Base-by-base conservation (phyloP, 2,113 vertebrate genomes). In the Thomomys bottae region DNA sequence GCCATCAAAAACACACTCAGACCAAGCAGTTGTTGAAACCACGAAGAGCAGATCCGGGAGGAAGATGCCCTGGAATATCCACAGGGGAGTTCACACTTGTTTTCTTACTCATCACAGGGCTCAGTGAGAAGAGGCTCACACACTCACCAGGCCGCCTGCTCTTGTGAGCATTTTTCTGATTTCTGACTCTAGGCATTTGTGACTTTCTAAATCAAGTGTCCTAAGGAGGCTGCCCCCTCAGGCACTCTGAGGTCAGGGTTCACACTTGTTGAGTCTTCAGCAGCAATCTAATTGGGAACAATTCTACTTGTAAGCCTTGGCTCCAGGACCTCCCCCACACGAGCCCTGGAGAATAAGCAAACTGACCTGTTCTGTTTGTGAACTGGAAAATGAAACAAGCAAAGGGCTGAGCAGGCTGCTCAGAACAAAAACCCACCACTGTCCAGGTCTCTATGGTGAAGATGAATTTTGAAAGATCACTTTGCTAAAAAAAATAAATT, bases 291-390 rank as follows among this genome's bases (percentile, higher is more conserved):
- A 73, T 70, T 79, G 45, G 42, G n/a, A 87, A 61, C n/a, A 76
- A 42, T 95, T 91, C 72, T 86, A 70, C 28, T 77, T 78, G 78
- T 59, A 70, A 79, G 71, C 85, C 87, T 34, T 18, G 49, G 59
- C 64, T 40, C 21, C 1, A 8, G 49, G 34, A 42, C n/a, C n/a
- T n/a, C n/a, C n/a, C n/a, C n/a, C 85, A 49, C 3, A 18, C 10
- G 80, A 57, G 11, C 30, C 64, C 42, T 45, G 21, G 26, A 72
- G 88, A 87, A 88, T 38, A 45, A 70, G 40, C 14, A 36, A 23
- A 61, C 64, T 23, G n/a, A 36, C 75, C 81, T n/a, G 17, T 3
- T 54, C 49, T 40, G 63, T 79, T 84, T 18, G 4, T 17, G 14
- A 45, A 72, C 73, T 54, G 32, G 14, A 45, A 61, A 79, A 34